These are phyloP conservation scores for Litocranius walleri DNA, from an alignment of 2,113 vertebrate genomes.

Conservation along the genomic window DNA sequence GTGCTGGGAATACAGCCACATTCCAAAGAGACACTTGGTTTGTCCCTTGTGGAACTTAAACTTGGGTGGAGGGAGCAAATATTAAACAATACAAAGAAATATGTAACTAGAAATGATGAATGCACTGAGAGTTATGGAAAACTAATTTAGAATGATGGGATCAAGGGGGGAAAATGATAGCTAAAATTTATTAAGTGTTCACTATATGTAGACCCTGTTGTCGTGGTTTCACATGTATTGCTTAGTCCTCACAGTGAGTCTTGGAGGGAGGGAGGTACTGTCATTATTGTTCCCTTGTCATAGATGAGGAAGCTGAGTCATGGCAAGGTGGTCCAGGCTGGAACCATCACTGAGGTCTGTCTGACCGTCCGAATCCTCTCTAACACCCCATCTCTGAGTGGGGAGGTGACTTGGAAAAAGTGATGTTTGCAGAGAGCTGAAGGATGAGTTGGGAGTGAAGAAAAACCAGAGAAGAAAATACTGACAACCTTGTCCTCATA, in stretches of 20 bases:
- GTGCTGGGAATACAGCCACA: conserved; percentile 17
- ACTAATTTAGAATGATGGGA: background rate
- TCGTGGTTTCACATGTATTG: background rate
- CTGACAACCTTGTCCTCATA: background rate
- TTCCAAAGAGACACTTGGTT: conserved; percentile 26
- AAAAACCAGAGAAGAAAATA: background rate
- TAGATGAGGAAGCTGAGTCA: background rate
- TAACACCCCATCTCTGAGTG: background rate
- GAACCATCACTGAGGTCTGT: background rate
- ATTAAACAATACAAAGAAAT: background rate
- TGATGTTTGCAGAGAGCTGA: background rate
- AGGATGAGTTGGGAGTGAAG: background rate
- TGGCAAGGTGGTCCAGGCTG: background rate
- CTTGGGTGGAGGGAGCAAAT: background rate
- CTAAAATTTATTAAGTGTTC: background rate
- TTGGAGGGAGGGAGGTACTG: background rate
- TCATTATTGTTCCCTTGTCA: background rate
- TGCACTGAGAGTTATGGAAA: background rate
- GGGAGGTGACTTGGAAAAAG: background rate
- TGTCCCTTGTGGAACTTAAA: background rate
- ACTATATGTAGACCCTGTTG: background rate
- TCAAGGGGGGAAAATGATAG: background rate
- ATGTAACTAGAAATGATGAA: background rate
- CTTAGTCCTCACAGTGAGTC: background rate
- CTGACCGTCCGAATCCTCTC: accelerated